Base-by-base conservation (phyloP, 37 sponge, comb jelly and placozoan genomes). In the Axinella damicornis region DNA sequence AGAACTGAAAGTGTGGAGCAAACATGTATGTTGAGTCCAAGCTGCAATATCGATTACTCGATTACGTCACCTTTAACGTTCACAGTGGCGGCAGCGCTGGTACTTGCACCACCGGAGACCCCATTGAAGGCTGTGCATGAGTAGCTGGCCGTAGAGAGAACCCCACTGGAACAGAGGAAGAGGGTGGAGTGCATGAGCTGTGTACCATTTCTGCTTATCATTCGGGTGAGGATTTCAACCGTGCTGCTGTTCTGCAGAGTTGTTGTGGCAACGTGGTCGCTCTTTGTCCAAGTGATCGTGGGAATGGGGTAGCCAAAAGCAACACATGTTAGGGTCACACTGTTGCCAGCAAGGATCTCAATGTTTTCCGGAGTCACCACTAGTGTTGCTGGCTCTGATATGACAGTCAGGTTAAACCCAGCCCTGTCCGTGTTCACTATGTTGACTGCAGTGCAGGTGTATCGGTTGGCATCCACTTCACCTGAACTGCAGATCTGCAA, bases 301-400 rank as follows among this genome's bases (percentile, higher is more conserved):
- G 86, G 86, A 4, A 67, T 31, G 1, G 77, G 77, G 17, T 57
- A 65, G 32, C 86, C 86, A 37, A 77, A 78, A 28, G 86, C 86
- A 41, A 57, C 27, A 27, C 86, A 85, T 14, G 30, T 59, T 12
- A 85, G 66, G n/a, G 58, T 66, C 15, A 69, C 62, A 54, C 72
- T 82, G 21, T 36, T 41, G 32, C 69, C 81, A 2, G 30, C 69
- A 33, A 41, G 25, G 31, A 68, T 53, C 46, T 38, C 39, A 17
- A 60, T 53, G 19, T 57, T 14, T 18, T 24, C 24, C 25, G 81
- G 52, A 15, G 53, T 32, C 17, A 69, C 53, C 22, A 67, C 57
- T 5, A 80, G n/a, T 25, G 46, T 56, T 46, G 46, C 46, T 12
- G 46, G 46, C 9, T 46, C 46, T 4, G 46, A 46, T 46, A 46